These are phyloP conservation scores for Drosophila recens DNA, from an alignment of 2,888 invertebrate genomes.

Conservation along the genomic window DNA sequence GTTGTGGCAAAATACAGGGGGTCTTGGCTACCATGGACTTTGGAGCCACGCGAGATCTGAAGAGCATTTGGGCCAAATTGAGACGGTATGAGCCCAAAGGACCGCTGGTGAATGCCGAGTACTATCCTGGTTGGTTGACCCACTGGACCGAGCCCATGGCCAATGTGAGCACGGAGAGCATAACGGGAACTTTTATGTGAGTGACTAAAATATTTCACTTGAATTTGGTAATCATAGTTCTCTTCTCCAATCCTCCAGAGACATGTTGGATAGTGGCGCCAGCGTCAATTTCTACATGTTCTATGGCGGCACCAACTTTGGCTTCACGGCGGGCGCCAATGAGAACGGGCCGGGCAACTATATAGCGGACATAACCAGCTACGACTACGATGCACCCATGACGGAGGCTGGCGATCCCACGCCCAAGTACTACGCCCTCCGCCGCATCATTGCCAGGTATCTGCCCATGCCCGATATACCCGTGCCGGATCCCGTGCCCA, in stretches of 20 bases:
- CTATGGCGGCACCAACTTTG: slow-evolving; percentile 95
- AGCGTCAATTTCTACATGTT: slow-evolving; percentile 96
- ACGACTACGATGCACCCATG: slow-evolving; percentile 96
- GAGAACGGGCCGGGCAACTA: slow-evolving; percentile 85
- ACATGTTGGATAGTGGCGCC: slow-evolving; percentile 87
- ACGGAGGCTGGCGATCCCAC: slow-evolving; percentile 96
- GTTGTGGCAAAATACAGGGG: slow-evolving; percentile 89
- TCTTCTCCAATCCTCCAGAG: slow-evolving; percentile 78
- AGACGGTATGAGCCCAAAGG: slow-evolving; percentile 88
- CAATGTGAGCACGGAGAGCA: slow-evolving; percentile 85
- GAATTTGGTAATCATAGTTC: not conserved
- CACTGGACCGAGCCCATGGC: slow-evolving; percentile 91
- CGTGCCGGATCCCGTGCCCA: slow-evolving; percentile 87
- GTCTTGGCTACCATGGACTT: slow-evolving; percentile 93
- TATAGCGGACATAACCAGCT: slow-evolving; percentile 91
- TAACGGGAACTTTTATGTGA: slow-evolving; percentile 86
- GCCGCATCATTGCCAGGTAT: slow-evolving; percentile 88
- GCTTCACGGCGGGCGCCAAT: slow-evolving; percentile 88
- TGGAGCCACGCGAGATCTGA: slow-evolving; percentile 86
- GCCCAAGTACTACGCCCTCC: slow-evolving; percentile 91
- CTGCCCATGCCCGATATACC: slow-evolving; percentile 86
- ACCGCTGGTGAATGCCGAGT: slow-evolving; percentile 95
- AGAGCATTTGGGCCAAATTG: slow-evolving; percentile 85
- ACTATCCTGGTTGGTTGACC: slow-evolving; percentile 96
- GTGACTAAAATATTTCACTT: slow-evolving; percentile 26